Conservation (phyloP, 2,888 invertebrate genomes). For the Lycophotia porphyrea region DNA sequence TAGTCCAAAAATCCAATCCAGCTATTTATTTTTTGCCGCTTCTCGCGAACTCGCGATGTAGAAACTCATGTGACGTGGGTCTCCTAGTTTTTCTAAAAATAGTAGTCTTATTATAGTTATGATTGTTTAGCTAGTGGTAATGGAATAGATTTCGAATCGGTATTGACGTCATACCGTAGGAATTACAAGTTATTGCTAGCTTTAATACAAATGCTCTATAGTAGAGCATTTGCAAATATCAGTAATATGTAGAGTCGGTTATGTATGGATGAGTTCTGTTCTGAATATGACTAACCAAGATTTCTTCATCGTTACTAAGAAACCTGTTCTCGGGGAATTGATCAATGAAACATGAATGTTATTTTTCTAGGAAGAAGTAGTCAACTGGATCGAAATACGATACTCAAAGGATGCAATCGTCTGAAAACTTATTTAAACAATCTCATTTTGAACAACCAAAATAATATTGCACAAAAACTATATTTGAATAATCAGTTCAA, state of each 20-base stretch:
- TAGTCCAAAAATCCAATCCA: neutral
- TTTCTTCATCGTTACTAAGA: neutral
- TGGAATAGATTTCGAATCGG: conserved; percentile 14
- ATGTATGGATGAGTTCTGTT: neutral
- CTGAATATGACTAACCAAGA: conserved; percentile 1
- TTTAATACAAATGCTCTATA: neutral
- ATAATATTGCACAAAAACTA: conserved; percentile 52
- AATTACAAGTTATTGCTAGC: conserved; percentile 14
- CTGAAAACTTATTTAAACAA: conserved; percentile 22
- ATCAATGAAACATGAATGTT: conserved; percentile 1
- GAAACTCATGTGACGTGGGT: neutral
- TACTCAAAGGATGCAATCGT: conserved; percentile 2
- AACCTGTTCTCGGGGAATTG: conserved; percentile 6
- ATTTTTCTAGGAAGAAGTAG: neutral
- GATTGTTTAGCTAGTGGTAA: conserved; percentile 1
- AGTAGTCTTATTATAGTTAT: neutral
- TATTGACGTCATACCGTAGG: conserved; percentile 13
- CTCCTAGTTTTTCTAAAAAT: conserved; percentile 3
- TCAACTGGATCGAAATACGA: neutral
- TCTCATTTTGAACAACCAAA: conserved; percentile 33
- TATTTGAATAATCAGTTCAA: conserved; percentile 60
- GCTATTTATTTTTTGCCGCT: neutral
- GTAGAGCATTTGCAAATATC: no score
- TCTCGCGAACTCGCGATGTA: neutral
- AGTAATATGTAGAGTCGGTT: neutral